Percentiles rank a stretch among this genome's conserved stretches.
Conservation (phyloP, 2,888 invertebrate species). For the Perizoma affinitatum region DNA sequence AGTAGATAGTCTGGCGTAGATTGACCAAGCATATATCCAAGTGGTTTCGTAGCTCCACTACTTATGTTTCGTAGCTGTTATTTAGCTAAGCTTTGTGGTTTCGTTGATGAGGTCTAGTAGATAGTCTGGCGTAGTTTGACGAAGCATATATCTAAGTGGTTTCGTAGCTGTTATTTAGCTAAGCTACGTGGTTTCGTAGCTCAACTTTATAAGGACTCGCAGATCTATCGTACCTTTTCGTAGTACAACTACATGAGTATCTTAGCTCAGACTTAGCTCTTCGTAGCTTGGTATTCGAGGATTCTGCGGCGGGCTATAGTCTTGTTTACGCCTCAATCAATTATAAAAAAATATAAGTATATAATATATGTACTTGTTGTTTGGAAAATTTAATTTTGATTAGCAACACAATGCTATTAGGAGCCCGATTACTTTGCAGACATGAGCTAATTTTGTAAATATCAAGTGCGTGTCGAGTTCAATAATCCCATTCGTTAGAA, state of each 20-base stretch:
- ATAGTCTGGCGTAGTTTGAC: no score
- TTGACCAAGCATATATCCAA: no score
- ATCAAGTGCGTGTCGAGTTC: conserved; percentile 37
- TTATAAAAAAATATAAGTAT: no score
- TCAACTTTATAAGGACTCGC: not conserved
- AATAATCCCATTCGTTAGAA: conserved; percentile 45
- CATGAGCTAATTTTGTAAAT: conserved; percentile 28
- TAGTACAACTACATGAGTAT: no score
- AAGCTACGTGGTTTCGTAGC: not conserved
- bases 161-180: conserved; percentile 5
- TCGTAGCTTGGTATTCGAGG: not conserved
- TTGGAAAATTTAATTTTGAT: no score
- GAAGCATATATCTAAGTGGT: no score
- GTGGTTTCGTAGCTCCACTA: no score
- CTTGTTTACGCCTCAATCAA: no score
- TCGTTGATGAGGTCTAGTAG: conserved; percentile 1
- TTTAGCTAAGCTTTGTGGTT: conserved; percentile 1
- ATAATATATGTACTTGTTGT: no score
- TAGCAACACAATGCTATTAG: no score
- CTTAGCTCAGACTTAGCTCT: not conserved
- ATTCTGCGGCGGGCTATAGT: no score
- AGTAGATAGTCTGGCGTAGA: not conserved
- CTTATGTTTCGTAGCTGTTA: conserved; percentile 4
- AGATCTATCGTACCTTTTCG: not conserved
- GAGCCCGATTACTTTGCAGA: conserved; percentile 18